A percentile compares a stretch with the other conserved stretches of the same genome.
Conservation (phyloP, 1,140 invertebrate species). For the Aphis craccivora region DNA sequence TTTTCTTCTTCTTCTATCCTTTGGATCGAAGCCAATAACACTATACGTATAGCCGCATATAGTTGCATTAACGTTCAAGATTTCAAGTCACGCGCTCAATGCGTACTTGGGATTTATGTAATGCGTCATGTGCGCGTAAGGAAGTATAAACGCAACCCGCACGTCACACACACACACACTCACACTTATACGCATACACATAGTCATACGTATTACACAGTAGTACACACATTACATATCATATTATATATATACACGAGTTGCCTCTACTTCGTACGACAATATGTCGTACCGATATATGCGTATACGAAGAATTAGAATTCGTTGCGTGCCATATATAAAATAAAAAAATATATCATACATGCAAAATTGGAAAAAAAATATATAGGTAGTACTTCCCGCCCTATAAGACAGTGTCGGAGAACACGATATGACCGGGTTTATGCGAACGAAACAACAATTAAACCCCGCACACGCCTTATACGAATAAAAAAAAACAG, state of each 20-base stretch:
- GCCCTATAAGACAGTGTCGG: neutral
- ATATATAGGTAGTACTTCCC: neutral
- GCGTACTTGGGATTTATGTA: slow-evolving; percentile 46
- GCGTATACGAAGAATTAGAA: slow-evolving; percentile 13
- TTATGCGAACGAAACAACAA: neutral
- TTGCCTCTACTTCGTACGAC: neutral
- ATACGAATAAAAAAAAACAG: neutral
- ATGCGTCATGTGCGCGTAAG: slow-evolving; percentile 28
- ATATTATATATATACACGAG: slow-evolving; percentile 18
- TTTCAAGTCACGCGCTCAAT: slow-evolving; percentile 51
- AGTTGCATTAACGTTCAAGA: slow-evolving; percentile 32
- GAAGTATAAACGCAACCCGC: neutral
- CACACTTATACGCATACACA: neutral
- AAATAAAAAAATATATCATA: slow-evolving; percentile 10
- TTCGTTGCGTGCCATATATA: slow-evolving; percentile 23
- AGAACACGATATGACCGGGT: neutral
- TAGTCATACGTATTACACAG: neutral
- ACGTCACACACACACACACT: neutral
- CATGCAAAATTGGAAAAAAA: neutral
- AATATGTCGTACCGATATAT: neutral
- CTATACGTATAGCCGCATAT: neutral
- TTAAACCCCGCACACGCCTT: neutral
- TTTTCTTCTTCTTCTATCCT: slow-evolving; percentile 24
- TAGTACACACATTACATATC: neutral
- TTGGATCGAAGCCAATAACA: slow-evolving; percentile 31